phyloP scores from a whole-genome alignment of 2,888 invertebrate genomes.

The Phengaris arion region DNA sequence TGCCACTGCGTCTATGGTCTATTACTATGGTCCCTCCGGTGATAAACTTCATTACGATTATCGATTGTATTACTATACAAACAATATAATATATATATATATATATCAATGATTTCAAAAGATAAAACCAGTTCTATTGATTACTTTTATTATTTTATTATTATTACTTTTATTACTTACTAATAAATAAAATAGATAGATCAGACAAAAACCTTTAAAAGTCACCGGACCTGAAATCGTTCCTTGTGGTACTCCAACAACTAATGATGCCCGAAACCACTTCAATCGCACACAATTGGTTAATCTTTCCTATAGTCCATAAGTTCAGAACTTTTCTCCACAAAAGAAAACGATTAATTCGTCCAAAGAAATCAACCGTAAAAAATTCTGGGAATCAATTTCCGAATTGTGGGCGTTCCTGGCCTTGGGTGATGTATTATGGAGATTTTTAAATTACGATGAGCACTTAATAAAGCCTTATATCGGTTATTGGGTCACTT shows the following conservation, averaged over 20 bases:
- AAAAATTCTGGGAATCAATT: conserved; percentile 19
- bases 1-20: neutral
- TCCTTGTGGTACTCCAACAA: neutral
- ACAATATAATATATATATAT: too few species aligned
- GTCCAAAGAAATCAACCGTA: neutral
- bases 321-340: neutral
- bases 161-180: neutral
- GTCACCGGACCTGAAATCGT: neutral
- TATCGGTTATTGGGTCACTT: conserved; percentile 25
- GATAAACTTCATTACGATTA: conserved; percentile 8
- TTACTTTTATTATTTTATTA: too few species aligned
- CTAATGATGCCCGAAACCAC: neutral
- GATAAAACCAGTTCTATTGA: neutral
- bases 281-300: neutral
- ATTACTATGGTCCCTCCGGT: neutral
- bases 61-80: neutral
- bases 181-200: neutral
- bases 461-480: conserved; percentile 22
- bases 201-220: neutral
- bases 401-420: conserved; percentile 24
- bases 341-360: neutral
- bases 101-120: neutral
- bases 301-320: neutral
- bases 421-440: conserved; percentile 22
- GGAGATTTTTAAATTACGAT: conserved; percentile 18